Base-by-base conservation (phyloP, 2,797 vertebrate species). In the Pseudomugil tenellus region DNA sequence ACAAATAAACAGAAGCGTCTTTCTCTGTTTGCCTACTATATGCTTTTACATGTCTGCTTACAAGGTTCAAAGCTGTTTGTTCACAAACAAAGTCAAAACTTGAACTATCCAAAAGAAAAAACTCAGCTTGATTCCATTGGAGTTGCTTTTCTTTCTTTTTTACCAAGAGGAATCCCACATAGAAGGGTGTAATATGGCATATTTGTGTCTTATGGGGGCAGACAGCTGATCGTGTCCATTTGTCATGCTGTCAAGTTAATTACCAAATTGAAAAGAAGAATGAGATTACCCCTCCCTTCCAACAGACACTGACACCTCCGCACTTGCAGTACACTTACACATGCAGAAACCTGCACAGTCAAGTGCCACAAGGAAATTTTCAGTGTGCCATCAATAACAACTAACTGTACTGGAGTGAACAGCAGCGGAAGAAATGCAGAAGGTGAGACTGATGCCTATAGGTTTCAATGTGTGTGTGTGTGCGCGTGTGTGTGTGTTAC, bases 201-300 rank as follows among this genome's bases (percentile, higher is more conserved):
- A 92, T 93, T 92, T 93, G 89, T 93, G 90, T 91, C 88, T 89
- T 90, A 93, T 90, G 87, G 90, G 91, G 90, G 86, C 85, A 89
- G 92, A 92, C 92, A 87, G 92, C 92, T 92, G 92, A 93, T 94
- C 91, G 70, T 91, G 92, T 94, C 89, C 93, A 94, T 94, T 95
- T 87, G 91, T 95, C 92, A 94, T 94, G 93, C 94, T 94, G 94
- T 94, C 94, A 93, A 91, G 90, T 90, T 94, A 94, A 94, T 95
- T 94, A 94, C 89, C 81, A 87, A 92, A 94, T 89, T 90, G 87
- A 90, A 92, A 92, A 93, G 87, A 87, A 82, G 87, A 94, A 94
- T 92, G 87, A 90, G 89, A 93, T 94, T 93, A 92, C 83, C 67
- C 67, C 75, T 76, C 81, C 87, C 72, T 10, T 84, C 88, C 83